Percentiles rank a stretch among this genome's conserved stretches.
Evolutionary conservation across 1,140 invertebrate genomes (phyloP).

Genomic region (Venturia canescens): DNA sequence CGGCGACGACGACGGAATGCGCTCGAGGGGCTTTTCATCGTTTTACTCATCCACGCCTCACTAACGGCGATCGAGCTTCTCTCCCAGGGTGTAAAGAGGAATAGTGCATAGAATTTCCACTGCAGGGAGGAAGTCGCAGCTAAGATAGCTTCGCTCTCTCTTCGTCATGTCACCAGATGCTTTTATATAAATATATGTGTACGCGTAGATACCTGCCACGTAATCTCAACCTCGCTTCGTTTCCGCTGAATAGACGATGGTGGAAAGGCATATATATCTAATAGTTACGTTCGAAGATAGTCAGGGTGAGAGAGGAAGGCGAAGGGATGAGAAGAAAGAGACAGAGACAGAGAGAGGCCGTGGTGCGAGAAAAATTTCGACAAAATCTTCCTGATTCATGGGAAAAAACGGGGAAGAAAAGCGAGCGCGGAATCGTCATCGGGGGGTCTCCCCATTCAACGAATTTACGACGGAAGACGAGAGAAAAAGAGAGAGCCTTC

Average conservation of each 20-base stretch:
- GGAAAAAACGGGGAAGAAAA: slow-evolving; percentile 48
- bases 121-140: slow-evolving; percentile 22
- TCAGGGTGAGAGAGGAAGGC: slow-evolving; percentile 19
- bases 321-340: slow-evolving; percentile 47
- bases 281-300: slow-evolving; percentile 20
- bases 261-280: not conserved
- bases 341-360: slow-evolving; percentile 30
- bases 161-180: not conserved
- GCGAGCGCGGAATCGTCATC: slow-evolving; percentile 32
- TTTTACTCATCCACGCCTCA: slow-evolving; percentile 35
- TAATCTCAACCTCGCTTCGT: slow-evolving; percentile 43
- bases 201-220: slow-evolving; percentile 8
- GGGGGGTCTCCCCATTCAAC: no score
- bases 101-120: slow-evolving; percentile 19
- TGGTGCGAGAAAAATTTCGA: slow-evolving; percentile 37
- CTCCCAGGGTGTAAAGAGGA: slow-evolving; percentile 11
- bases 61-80: slow-evolving; percentile 29
- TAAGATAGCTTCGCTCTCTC: not conserved
- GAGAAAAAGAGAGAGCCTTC: no score
- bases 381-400: not conserved
- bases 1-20: slow-evolving; percentile 1
- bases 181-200: slow-evolving; percentile 2
- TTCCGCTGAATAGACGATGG: slow-evolving; percentile 44
- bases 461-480: no score
- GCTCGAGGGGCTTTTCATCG: not conserved